Base-by-base conservation (phyloP, 2,113 vertebrate genomes). In the Clarias batrachus region DNA sequence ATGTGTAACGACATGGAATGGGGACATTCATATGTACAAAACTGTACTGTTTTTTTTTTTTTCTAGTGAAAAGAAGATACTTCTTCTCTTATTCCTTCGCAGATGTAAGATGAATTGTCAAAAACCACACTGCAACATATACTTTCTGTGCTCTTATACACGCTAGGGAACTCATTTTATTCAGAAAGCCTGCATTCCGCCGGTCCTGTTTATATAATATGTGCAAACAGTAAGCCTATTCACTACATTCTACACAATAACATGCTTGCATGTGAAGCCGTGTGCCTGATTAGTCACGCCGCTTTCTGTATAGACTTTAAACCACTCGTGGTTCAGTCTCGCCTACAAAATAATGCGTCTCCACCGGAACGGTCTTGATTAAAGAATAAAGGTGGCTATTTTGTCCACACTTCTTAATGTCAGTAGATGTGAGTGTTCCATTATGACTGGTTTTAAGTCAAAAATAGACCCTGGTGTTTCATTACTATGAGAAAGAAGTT, bases 401-500 rank as follows among this genome's bases (percentile, higher is more conserved):
- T 37, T 68, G 63, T 90, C 86, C 85, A 90, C 84, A 60, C 88
- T 89, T 33, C 89, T 87, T 92, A 92, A 93, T 92, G 91, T 90
- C 88, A 85, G 91, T 70, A 91, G 84, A 91, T 81, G 57, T 86
- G 82, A 90, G 80, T 82, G 81, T 79, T 59, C 57, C 48, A 81
- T 87, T 57, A 12, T 66, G 74, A 52, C 56, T 57, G 17, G 12
- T 6, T 63, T 87, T 66, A 71, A 68, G 78, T 56, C 52, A 62
- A 73, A 37, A 63, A 86, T 52, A 80, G 90, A 88, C 84, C 84
- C 83, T 60, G 87, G 86, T 59, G 81, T 82, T 92, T 91, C 93
- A 94, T 94, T 93, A 90, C 83, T 90, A 91, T 12, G 65, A 88
- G 83, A 87, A 91, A 78, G 85, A 85, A 91, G 90, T 92, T 91